Evolutionary conservation across 2,888 invertebrate species (phyloP).

Genomic region (Dione vanillae): DNA sequence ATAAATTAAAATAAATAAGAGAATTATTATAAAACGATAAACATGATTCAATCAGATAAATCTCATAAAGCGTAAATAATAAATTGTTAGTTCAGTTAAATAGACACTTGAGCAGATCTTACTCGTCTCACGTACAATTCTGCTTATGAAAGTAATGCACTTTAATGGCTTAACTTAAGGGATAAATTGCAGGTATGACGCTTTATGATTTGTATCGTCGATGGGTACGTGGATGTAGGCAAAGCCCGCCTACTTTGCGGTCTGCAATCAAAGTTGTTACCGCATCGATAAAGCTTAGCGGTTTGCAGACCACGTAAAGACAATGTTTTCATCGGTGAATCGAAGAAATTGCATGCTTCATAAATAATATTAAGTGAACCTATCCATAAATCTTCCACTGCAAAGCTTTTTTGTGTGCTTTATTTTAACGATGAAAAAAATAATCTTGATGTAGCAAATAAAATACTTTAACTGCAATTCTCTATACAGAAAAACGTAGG

Average conservation of each 20-base stretch:
- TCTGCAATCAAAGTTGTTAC: slow-evolving; percentile 55
- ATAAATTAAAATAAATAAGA: no score
- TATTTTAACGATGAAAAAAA: slow-evolving; percentile 13
- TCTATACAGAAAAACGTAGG: slow-evolving; percentile 16
- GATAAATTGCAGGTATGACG: slow-evolving; percentile 49
- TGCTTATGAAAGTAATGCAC: slow-evolving; percentile 52
- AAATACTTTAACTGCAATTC: slow-evolving; percentile 22
- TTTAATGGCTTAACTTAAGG: slow-evolving; percentile 53
- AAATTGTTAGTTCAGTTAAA: slow-evolving; percentile 73
- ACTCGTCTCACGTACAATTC: slow-evolving; percentile 49
- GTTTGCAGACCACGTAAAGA: slow-evolving; percentile 53
- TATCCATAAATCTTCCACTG: slow-evolving; percentile 16
- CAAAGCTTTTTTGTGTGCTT: slow-evolving; percentile 30
- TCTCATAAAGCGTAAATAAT: slow-evolving; percentile 60
- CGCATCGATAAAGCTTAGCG: slow-evolving; percentile 54
- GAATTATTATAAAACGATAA: not conserved
- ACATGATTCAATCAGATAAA: not conserved
- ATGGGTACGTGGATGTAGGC: slow-evolving; percentile 49
- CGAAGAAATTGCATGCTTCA: slow-evolving; percentile 34
- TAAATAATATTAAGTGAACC: slow-evolving; percentile 31
- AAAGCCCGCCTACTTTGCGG: slow-evolving; percentile 50
- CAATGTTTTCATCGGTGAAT: slow-evolving; percentile 48
- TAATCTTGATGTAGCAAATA: slow-evolving; percentile 34
- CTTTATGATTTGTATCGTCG: slow-evolving; percentile 50
- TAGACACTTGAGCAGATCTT: slow-evolving; percentile 62